Evolutionary conservation across 2,113 vertebrate genomes (phyloP), one percentile per base, ranked within the genome.

Genomic region (Lepus americanus): DNA sequence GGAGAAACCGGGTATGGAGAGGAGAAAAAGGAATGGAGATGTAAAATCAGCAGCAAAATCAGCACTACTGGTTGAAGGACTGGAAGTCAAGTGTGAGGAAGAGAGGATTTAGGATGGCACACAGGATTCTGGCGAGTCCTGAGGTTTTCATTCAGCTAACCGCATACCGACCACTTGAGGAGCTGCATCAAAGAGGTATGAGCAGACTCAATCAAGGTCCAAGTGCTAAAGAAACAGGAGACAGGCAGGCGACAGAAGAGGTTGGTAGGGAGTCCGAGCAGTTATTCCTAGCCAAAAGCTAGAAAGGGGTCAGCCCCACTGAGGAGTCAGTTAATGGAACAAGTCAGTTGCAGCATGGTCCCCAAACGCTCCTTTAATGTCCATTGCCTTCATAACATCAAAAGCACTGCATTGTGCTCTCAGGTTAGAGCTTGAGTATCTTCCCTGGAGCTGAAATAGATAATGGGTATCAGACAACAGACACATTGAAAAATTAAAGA

Each of bases 331-430:
- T 83, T 61, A 80, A 22, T 19, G 53, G 63, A 82, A n/a, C 16
- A 27, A 89, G 73, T 7, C 79, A 93, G 87, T 72, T 90, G 77
- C 44, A 33, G 20, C 19, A 13, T 64, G 36, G 33, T 85, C 66
- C 92, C 76, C 91, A 92, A 93, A 92, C 36, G 36, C 9, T 23
- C 20, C 69, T 93, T 94, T 95, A 87, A 72, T 66, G 90, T 89
- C 73, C 80, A 81, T 78, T 49, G 12, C 12, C 33, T 93, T 67
- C 82, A 76, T 51, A 69, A 85, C 59, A 94, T 92, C 72, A 95
- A 93, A 95, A 70, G 63, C n/a, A 84, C 76, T 53, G 64, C 33
- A 17, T 23, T 13, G 13, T 93, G 25, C 72, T 96, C 70, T 22
- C 77, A 82, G 27, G 1, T 23, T 53, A 61, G 78, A 80, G 12